Base-by-base conservation (phyloP, 2,888 invertebrate species). In the Ptycholaimellus sp. region DNA sequence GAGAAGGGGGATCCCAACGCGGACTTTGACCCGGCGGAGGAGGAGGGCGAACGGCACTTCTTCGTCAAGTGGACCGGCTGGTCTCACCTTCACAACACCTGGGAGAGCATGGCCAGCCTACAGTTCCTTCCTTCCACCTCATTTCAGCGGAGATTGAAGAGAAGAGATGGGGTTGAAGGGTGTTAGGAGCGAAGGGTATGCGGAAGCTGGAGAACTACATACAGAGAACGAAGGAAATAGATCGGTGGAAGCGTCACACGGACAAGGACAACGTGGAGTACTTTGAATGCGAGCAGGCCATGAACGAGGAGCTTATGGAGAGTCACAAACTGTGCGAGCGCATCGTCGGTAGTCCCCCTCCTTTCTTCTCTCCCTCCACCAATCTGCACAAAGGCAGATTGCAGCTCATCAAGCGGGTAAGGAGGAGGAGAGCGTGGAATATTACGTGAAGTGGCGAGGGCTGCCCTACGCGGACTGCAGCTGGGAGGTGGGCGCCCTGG, bases 1-100 rank as follows among this genome's bases (percentile, higher is more conserved):
- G 83, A 85, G 56, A 49, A 50, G 72, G 79, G 61, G 19, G 85
- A 93, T 68, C 81, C 77, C 2, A 87, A 90, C 68, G 72, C 70
- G 46, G 70, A 68, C 43, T 49, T 58, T 21, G 57, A 55, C 37
- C 40, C 42, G 22, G 59, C 59, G 42, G 31, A 18, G 36, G 72
- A 72, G 46, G 69, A 47, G 17, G 57, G 53, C 28, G 52, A 73
- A 50, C 72, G 70, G 44, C 96, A 96, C 65, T 96, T 76, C 67
- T 69, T 82, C 51, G 85, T 96, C 47, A 96, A 96, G 44, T 53
- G 51, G 53, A 85, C 85, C 61, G 80, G 79, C 44, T 93, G 90
- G 90, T 82, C 93, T 14, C 81, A 96, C 61, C 79, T 96, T 49
- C 96, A 96, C 63, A 93, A 90, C 58, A 96, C 96, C 1, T 96